phyloP scores from a whole-genome alignment of 1,140 invertebrate genomes.

The Drosophila aff. region DNA sequence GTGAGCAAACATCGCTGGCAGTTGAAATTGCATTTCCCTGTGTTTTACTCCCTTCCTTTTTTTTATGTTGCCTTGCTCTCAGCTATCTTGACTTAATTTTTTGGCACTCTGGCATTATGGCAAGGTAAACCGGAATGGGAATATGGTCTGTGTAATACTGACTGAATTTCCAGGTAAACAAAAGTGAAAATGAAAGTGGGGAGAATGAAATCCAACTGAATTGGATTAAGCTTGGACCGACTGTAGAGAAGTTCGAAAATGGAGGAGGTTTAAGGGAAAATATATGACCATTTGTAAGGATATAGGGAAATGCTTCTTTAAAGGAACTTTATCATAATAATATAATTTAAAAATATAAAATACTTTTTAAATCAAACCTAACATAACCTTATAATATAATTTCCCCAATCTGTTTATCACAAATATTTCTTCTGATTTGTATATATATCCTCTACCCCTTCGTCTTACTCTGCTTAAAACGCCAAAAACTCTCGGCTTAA shows the following conservation, averaged over 20 bases:
- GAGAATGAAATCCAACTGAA: neutral
- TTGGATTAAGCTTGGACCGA: neutral
- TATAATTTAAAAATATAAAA: neutral
- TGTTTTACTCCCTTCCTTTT: conserved; percentile 5
- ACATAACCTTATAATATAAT: too few relatives aligned
- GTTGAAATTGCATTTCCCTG: conserved; percentile 61
- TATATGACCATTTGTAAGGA: too few relatives aligned
- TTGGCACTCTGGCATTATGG: conserved; percentile 56
- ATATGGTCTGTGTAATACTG: conserved; percentile 4
- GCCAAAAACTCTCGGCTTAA: conserved; percentile 8
- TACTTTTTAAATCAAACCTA: neutral
- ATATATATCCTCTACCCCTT: neutral
- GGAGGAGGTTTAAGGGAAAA: neutral
- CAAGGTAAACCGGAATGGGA: conserved; percentile 3
- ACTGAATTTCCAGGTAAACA: neutral
- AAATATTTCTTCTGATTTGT: too few relatives aligned
- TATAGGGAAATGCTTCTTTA: too few relatives aligned
- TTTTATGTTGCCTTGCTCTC: conserved; percentile 4
- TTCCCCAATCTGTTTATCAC: neutral
- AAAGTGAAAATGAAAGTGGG: conserved; percentile 6
- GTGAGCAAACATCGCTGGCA: conserved; percentile 48
- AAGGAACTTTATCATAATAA: neutral
- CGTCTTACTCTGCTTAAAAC: neutral
- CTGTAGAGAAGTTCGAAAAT: too few relatives aligned
- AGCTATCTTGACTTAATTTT: conserved; percentile 68